Evolutionary conservation across 1,140 invertebrate genomes (phyloP), one percentile per base, ranked within the genome.

Genomic region (Drosophila grimshawi): DNA sequence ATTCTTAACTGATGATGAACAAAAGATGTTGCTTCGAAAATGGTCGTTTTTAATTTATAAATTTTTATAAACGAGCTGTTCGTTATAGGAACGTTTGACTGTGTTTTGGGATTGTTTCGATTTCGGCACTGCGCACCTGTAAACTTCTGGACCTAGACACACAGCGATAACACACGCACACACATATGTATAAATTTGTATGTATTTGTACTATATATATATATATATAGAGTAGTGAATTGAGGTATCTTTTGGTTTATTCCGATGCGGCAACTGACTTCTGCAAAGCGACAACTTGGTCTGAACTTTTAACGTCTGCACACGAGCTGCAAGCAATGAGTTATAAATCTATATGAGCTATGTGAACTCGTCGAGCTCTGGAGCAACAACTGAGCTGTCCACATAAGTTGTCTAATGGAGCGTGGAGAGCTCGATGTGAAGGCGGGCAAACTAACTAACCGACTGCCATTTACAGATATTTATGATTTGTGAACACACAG

Each of bases 391-490:
- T 73, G 69, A 48, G 55, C 10, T n/a, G 39, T 43, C 39, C n/a
- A 39, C 37, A 39, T 39, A 39, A 39, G 73, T 65, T 75, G 63
- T 46, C 83, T 74, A 88, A 78, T 88, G 80, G 66, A 89, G 77
- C 83, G 77, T 89, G 83, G 33, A 75, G 68, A 57, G 60, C 55
- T 61, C 72, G 57, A 6, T 43, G 78, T 45, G 57, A 52, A 56
- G 61, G 80, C 75, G 75, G 75, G 51, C 3, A 53, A 19, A 30
- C 6, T 6, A 35, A 37, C 6, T 64, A 46, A 64, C 41, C 33
- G 49, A 8, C 62, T 64, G 63, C 83, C 85, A 90, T 89, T 90
- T 89, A 89, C 81, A 89, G 85, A 85, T 90, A 81, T 89, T 89
- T 89, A 89, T 89, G 85, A 89, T 90, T 89, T 90, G 86, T 85